Evolutionary conservation across 64 coral and sea anemone genomes (phyloP), one percentile per base, ranked within the genome.

Genomic region (Montipora cactus): DNA sequence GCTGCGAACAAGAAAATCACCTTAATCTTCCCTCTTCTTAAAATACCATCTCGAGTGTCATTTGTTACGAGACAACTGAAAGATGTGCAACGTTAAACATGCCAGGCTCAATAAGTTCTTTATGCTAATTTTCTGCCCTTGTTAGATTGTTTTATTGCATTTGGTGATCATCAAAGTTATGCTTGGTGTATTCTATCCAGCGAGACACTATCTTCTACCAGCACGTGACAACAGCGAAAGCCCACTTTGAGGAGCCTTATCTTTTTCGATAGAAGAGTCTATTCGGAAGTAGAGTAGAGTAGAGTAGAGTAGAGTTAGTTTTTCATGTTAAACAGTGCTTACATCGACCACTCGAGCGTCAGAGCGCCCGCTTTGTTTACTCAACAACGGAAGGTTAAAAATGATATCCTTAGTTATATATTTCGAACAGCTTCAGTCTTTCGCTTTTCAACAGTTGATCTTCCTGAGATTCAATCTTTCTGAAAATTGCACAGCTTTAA

Each of bases 351-450:
- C 47, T 70, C 16, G 8, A 71, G 82, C 82, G 82, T 86, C 82
- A 83, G 19, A 71, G 71, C 82, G 82, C 82, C 16, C 2, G 1
- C 66, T 51, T 71, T 86, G 82, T 86, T 86, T 86, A 18, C 71
- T 68, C 82, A 71, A 51, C 44, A 50, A 50, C 16, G 46, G 49
- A 49, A 84, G 28, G 44, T 84, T 28, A 69, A 83, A 83, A 16
- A 25, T 49, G 16, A 84, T 83, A 46, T 20, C 37, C 16, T 3
- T 20, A 18, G 7, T 67, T 5, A 1, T 16, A 2, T 4, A 9
- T 71, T 8, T 18, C 67, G 82, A 67, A 13, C 7, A 16, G 4
- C 37, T 64, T 64, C 13, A 14, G 11, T 64, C 9, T 12, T 15
- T 64, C 9, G 13, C 61, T 64, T 12, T 16, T 64, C 14, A 64